Evolutionary conservation across 1,140 invertebrate species (phyloP).

Genomic region (Drosophila biarmipes): DNA sequence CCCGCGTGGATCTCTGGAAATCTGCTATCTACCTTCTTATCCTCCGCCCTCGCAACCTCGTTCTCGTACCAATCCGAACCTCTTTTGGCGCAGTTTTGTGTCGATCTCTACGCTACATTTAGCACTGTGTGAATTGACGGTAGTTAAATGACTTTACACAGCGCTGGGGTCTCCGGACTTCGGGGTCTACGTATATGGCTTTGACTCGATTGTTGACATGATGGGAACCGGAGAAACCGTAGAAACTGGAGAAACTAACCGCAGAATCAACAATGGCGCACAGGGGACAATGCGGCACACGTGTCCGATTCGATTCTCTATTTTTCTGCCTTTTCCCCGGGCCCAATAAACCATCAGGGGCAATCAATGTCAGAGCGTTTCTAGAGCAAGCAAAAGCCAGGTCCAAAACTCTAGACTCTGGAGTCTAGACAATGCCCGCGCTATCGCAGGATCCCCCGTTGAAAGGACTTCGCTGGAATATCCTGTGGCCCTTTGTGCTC

Average conservation of each 20-base stretch:
- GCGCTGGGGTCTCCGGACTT: not conserved
- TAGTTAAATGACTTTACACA: slow-evolving; percentile 70
- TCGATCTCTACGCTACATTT: slow-evolving; percentile 69
- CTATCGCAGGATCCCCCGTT: slow-evolving; percentile 33
- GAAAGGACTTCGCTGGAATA: slow-evolving; percentile 75
- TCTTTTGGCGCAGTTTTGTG: slow-evolving; percentile 28
- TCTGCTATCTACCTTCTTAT: not conserved
- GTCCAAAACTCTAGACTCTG: slow-evolving; percentile 10
- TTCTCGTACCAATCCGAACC: not conserved
- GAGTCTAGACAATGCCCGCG: slow-evolving; percentile 23
- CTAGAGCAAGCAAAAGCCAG: slow-evolving; percentile 55
- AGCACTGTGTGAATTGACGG: slow-evolving; percentile 67
- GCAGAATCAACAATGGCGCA: slow-evolving; percentile 60
- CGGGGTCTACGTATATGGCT: slow-evolving; percentile 14
- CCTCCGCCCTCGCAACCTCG: slow-evolving; percentile 14
- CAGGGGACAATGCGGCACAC: slow-evolving; percentile 57
- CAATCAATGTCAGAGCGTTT: slow-evolving; percentile 74
- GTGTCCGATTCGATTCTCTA: slow-evolving; percentile 53
- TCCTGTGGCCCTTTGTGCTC: slow-evolving; percentile 54
- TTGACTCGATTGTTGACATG: slow-evolving; percentile 76
- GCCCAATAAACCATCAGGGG: slow-evolving; percentile 68
- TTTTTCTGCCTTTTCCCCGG: slow-evolving; percentile 4
- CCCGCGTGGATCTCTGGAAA: slow-evolving; percentile 3
- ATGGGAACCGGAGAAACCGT: slow-evolving; percentile 12
- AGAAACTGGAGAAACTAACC: slow-evolving; percentile 59